Percentiles rank a stretch among this genome's conserved stretches.
Conservation (phyloP, 37 sponge, comb jelly and placozoan genomes). For the Cliona cf. orientalis region DNA sequence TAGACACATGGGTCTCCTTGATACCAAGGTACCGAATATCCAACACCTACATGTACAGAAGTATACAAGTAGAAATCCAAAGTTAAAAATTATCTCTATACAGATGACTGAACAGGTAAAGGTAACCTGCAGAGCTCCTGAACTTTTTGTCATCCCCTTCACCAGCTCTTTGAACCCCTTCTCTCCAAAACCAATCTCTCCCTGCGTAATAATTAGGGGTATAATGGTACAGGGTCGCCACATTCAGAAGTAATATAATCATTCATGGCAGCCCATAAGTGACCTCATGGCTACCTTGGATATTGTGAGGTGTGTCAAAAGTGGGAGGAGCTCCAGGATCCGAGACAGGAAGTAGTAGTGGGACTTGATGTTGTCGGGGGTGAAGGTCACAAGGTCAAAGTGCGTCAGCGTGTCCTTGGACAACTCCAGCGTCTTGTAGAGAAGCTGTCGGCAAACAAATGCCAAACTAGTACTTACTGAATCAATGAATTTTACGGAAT, state of each 20-base stretch:
- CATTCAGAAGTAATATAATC: too few species aligned
- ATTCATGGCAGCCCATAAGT: too few species aligned
- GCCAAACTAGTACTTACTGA: background rate
- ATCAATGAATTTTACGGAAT: too few species aligned
- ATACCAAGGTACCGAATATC: conserved; percentile 66
- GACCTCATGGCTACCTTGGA: conserved; percentile 60
- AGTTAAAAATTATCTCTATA: background rate
- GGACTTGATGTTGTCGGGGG: conserved; percentile 67
- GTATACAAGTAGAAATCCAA: background rate
- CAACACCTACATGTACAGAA: conserved; percentile 18
- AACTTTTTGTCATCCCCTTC: conserved; percentile 62
- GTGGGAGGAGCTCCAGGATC: conserved; percentile 50
- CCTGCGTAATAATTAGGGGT: too few species aligned
- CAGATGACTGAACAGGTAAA: background rate
- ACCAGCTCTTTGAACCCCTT: conserved; percentile 75
- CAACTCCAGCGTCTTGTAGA: conserved; percentile 49
- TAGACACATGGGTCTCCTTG: conserved; percentile 40
- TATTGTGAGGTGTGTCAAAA: conserved; percentile 62
- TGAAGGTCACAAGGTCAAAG: conserved; percentile 63
- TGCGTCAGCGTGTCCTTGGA: conserved; percentile 44
- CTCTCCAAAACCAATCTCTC: conserved; percentile 57
- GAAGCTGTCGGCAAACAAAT: conserved; percentile 22
- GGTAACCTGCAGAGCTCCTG: conserved; percentile 50
- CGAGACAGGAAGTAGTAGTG: conserved; percentile 60
- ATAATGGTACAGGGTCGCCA: too few species aligned